Evolutionary conservation across 2,888 invertebrate genomes (phyloP).

Genomic region (Melipona beecheii): DNA sequence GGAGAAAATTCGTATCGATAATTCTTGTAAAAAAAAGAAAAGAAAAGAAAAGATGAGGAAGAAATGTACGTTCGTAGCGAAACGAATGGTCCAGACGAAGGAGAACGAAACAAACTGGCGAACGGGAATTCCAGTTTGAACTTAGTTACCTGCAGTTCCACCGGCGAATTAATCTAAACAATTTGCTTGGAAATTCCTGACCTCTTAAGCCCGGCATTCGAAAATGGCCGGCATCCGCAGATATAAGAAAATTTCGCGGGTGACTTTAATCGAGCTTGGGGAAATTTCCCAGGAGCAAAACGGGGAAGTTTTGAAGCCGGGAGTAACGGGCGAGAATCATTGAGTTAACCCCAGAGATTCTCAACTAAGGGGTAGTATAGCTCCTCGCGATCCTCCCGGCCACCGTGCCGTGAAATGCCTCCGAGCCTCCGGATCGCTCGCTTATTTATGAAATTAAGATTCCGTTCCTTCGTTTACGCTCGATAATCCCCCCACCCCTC

Average conservation of each 20-base stretch:
- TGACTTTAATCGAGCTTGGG: slow-evolving; percentile 27
- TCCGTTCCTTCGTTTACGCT: neutral
- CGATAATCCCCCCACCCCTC: neutral
- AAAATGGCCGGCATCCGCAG: slow-evolving; percentile 10
- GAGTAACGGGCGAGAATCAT: slow-evolving; percentile 32
- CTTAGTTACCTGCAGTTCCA: neutral
- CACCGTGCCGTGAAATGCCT: neutral
- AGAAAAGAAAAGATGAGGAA: too few species aligned
- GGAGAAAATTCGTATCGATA: neutral
- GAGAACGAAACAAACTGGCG: neutral
- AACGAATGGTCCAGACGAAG: neutral
- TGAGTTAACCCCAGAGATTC: slow-evolving; percentile 17
- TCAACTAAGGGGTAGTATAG: neutral
- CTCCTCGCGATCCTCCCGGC: neutral
- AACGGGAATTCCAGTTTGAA: neutral
- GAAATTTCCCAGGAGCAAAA: slow-evolving; percentile 25
- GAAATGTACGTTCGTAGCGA: neutral
- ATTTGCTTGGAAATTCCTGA: neutral
- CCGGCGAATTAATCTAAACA: slow-evolving; percentile 24
- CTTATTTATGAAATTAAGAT: slow-evolving; percentile 5
- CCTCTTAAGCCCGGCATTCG: neutral
- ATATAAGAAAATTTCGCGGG: slow-evolving; percentile 25
- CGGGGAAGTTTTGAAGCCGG: slow-evolving; percentile 12
- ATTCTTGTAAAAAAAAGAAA: too few species aligned
- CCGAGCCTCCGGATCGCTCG: neutral